Evolutionary conservation across 2,888 invertebrate genomes (phyloP).

Genomic region (Bhutanitis thaidina): DNA sequence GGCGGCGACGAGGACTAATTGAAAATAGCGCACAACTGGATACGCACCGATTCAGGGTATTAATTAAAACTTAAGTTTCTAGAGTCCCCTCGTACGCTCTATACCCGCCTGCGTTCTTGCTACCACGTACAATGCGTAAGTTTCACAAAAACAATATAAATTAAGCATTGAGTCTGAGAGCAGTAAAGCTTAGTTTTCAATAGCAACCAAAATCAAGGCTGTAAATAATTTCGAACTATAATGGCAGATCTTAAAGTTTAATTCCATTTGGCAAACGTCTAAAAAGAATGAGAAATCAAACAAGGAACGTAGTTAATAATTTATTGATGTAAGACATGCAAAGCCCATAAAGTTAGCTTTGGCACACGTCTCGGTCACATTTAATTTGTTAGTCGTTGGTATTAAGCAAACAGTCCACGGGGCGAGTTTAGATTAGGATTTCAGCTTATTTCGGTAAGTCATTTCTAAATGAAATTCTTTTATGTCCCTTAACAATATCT

Average conservation of each 20-base stretch:
- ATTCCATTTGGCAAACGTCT: slow-evolving; percentile 51
- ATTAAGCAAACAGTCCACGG: slow-evolving; percentile 48
- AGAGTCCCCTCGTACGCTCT: slow-evolving; percentile 62
- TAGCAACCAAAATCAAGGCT: slow-evolving; percentile 31
- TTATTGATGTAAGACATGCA: slow-evolving; percentile 80
- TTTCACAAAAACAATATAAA: slow-evolving; percentile 51
- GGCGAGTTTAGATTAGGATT: slow-evolving; percentile 63
- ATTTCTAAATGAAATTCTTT: slow-evolving; percentile 42
- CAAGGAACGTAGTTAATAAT: slow-evolving; percentile 77
- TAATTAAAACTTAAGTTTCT: slow-evolving; percentile 76
- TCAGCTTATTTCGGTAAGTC: slow-evolving; percentile 41
- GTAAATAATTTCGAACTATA: slow-evolving; percentile 55
- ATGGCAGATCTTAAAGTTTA: slow-evolving; percentile 48
- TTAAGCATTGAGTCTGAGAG: slow-evolving; percentile 52
- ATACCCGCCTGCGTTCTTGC: slow-evolving; percentile 31
- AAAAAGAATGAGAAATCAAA: slow-evolving; percentile 71
- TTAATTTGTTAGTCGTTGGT: slow-evolving; percentile 78
- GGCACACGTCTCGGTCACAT: slow-evolving; percentile 75
- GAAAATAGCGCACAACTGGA: slow-evolving; percentile 62
- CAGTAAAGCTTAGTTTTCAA: slow-evolving; percentile 62
- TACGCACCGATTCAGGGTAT: slow-evolving; percentile 54
- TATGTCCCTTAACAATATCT: slow-evolving; percentile 38
- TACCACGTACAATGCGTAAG: slow-evolving; percentile 49
- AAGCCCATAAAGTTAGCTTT: slow-evolving; percentile 78
- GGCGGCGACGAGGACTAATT: slow-evolving; percentile 60